Evolutionary conservation across 2,797 vertebrate genomes (phyloP).

Genomic region (Myotis planiceps): DNA sequence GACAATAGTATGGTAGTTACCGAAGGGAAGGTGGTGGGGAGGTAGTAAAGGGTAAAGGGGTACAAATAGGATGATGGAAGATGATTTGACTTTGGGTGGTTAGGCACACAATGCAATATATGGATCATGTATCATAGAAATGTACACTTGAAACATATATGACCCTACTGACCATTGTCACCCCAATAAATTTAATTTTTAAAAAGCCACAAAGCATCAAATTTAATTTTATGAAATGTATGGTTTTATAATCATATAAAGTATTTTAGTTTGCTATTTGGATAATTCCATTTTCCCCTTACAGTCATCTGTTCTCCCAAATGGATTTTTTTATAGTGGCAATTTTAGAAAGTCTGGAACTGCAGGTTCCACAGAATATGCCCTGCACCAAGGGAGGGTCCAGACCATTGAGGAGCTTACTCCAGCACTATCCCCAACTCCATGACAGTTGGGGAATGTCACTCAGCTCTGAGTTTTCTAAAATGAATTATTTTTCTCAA

Average conservation of each 20-base stretch:
- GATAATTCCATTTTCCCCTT: background rate
- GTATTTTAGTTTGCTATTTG: background rate
- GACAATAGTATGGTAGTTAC: background rate
- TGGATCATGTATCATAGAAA: background rate
- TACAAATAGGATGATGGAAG: background rate
- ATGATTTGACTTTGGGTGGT: background rate
- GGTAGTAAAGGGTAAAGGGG: background rate
- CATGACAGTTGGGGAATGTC: rapidly evolving
- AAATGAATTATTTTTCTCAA: background rate
- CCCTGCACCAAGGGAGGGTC: rapidly evolving
- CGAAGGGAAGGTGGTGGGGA: background rate
- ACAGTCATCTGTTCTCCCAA: background rate
- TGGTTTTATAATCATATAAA: background rate
- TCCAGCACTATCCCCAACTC: rapidly evolving
- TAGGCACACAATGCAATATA: background rate
- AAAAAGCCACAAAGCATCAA: background rate
- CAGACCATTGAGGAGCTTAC: rapidly evolving
- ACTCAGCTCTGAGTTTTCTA: rapidly evolving
- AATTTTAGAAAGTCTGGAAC: background rate
- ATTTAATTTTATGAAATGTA: background rate
- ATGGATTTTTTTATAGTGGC: background rate
- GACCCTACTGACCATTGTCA: background rate
- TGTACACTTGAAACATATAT: background rate
- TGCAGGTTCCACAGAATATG: rapidly evolving
- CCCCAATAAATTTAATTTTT: background rate